phyloP scores from a whole-genome alignment of 2,113 vertebrate genomes.

The Rallus limicola region DNA sequence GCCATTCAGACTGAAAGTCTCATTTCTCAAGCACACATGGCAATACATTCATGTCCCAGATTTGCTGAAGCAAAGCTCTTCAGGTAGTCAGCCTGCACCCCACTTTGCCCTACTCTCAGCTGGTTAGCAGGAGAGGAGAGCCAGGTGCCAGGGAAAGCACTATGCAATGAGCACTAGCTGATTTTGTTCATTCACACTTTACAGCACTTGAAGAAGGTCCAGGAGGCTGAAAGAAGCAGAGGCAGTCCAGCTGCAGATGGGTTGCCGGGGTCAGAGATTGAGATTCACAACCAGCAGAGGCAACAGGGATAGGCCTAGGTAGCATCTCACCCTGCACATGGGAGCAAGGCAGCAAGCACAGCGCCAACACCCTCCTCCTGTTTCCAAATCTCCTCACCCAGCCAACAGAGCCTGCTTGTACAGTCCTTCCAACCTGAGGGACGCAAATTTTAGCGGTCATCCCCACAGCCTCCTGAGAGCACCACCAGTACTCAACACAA shows the following conservation, averaged over 20 bases:
- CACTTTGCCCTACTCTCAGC: not conserved
- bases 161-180: not conserved
- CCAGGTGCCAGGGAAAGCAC: not conserved
- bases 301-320: fast-evolving
- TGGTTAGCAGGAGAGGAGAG: not conserved
- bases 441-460: not conserved
- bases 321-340: not conserved
- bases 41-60: fast-evolving
- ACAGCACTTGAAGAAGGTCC: not conserved
- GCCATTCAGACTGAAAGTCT: not conserved
- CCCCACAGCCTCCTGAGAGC: not conserved
- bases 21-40: too few species aligned
- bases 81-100: not conserved
- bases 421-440: not conserved
- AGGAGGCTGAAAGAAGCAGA: not conserved
- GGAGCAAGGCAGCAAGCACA: not conserved
- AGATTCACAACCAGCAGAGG: fast-evolving
- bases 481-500: not conserved
- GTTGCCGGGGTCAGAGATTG: not conserved
- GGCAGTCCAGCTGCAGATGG: not conserved
- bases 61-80: not conserved
- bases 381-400: not conserved
- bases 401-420: not conserved
- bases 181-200: not conserved
- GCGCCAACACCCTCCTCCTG: not conserved